Conservation (phyloP, 2,797 vertebrate genomes). For the Notamacropus eugenii region DNA sequence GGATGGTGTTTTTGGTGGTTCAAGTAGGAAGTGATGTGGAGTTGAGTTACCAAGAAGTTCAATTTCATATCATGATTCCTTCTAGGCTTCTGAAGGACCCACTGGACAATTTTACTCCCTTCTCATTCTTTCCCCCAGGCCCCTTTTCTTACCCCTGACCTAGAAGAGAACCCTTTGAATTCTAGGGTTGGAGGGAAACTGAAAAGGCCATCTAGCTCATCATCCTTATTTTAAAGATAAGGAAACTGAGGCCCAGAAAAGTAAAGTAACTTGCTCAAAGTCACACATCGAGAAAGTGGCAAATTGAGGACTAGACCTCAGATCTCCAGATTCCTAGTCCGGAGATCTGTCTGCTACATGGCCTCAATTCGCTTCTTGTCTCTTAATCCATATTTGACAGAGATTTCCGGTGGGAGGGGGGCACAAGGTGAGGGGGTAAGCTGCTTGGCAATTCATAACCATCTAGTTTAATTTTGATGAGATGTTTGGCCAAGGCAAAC, state of each 20-base stretch:
- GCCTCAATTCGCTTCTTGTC: fast-evolving
- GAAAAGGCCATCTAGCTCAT: constrained; percentile 9
- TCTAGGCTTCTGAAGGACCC: neutral
- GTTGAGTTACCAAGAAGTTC: neutral
- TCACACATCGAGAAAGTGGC: constrained; percentile 9
- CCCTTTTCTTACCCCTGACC: neutral
- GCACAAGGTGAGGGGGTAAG: constrained; percentile 93
- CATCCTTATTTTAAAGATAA: constrained; percentile 20
- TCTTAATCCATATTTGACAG: constrained; percentile 82
- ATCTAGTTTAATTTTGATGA: constrained; percentile 97
- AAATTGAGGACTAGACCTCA: neutral
- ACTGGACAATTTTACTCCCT: constrained; percentile 36
- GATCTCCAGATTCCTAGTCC: neutral
- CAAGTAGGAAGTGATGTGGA: neutral
- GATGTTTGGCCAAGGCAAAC: constrained; percentile 96
- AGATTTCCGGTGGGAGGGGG: constrained; percentile 93
- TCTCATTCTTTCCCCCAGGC: constrained; percentile 34
- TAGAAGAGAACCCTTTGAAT: constrained; percentile 54
- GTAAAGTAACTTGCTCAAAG: constrained; percentile 1
- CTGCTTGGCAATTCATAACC: constrained; percentile 94
- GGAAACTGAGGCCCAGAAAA: constrained; percentile 37
- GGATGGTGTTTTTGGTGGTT: neutral
- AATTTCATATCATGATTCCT: fast-evolving
- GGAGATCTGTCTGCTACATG: neutral
- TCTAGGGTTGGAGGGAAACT: constrained; percentile 41